phyloP scores from a whole-genome alignment of 2,888 invertebrate species.

The Drosophila prolongata region DNA sequence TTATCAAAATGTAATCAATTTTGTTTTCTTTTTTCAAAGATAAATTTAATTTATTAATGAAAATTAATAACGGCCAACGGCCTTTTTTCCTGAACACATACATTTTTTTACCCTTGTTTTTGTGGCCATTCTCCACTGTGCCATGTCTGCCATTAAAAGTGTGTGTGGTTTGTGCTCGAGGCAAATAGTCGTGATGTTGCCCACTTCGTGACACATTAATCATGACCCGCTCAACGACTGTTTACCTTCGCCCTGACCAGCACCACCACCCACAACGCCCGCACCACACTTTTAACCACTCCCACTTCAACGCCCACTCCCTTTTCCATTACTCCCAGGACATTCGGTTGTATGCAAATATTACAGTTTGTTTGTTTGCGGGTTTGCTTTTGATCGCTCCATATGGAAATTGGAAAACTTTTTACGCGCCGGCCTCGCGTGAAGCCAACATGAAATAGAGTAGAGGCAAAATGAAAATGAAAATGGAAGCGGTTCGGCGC shows the following conservation, averaged over 20 bases:
- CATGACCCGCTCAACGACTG: slow-evolving; percentile 79
- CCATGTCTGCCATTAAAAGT: slow-evolving; percentile 31
- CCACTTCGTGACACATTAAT: slow-evolving; percentile 78
- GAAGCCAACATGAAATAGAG: slow-evolving; percentile 30
- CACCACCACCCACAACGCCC: not conserved
- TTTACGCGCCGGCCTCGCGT: slow-evolving; percentile 63
- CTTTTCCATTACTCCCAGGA: slow-evolving; percentile 52
- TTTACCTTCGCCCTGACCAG: slow-evolving; percentile 62
- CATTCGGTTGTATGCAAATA: slow-evolving; percentile 74
- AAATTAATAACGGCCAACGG: not conserved
- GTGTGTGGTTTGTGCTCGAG: slow-evolving; percentile 30
- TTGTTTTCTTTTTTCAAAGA: not conserved
- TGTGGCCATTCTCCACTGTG: slow-evolving; percentile 55
- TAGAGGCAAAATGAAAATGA: slow-evolving; percentile 44
- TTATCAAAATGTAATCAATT: too few species aligned
- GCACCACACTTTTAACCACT: too few species aligned
- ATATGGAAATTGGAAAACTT: slow-evolving; percentile 77
- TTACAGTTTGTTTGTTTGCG: slow-evolving; percentile 57
- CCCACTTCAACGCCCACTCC: not conserved
- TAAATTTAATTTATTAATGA: not conserved
- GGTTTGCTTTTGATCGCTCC: slow-evolving; percentile 56
- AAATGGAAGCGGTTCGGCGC: slow-evolving; percentile 23
- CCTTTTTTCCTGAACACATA: not conserved
- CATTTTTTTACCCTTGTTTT: not conserved
- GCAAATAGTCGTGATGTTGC: slow-evolving; percentile 58